Evolutionary conservation across 2,888 invertebrate genomes (phyloP), one percentile per base, ranked within the genome.

Genomic region (Rutpela maculata): DNA sequence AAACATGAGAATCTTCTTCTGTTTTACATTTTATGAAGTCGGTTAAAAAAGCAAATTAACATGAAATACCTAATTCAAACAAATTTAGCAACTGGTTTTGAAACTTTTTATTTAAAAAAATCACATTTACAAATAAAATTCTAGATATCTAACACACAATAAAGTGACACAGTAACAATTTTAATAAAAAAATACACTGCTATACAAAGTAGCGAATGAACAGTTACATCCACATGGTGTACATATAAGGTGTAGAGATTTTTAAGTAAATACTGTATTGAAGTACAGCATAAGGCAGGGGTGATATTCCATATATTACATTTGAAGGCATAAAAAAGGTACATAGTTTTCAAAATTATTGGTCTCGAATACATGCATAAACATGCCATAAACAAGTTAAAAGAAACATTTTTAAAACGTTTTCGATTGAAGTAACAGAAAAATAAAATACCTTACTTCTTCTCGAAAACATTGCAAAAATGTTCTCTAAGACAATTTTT

Each of bases 111-210:
- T 50, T 50, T n/a, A 56, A 70, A 70, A 70, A 70, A 70, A 70
- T 70, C 70, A 70, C 70, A 70, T 59, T 59, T 70, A 70, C 60
- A 70, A 60, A 60, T 70, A 70, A 70, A 59, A 60, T 22, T 60
- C 35, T 60, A 43, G 22, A 60, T 43, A 60, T 17, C 18, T 31
- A 22, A 9, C 26, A 5, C 56, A 68, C 15, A 26, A 17, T 31
- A 68, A 50, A 31, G 26, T 68, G 56, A 18, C 55, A 59, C 55
- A 59, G 19, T 17, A 55, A 69, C 35, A 59, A 35, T 57, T 35
- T 31, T 15, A 68, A 26, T 22, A 26, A 68, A 56, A 22, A 55
- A 50, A 50, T 50, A 55, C 17, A 31, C 35, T 35, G 3, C 50
- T 62, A 12, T 17, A 31, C 3, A 10, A 31, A 31, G 62, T 17